Evolutionary conservation across 1,140 invertebrate species (phyloP).

Genomic region (Musca domestica): DNA sequence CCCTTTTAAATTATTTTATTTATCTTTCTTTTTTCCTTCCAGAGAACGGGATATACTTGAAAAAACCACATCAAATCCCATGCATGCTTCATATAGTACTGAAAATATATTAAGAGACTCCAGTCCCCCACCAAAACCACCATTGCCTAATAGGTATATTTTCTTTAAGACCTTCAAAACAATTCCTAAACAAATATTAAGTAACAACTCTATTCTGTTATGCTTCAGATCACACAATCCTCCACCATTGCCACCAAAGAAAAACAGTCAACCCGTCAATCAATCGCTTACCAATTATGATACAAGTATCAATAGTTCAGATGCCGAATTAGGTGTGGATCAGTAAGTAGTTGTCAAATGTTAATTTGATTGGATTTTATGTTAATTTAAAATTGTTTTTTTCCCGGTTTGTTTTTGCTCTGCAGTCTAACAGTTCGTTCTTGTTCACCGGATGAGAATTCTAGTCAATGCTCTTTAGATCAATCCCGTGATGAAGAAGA

Average conservation of each 20-base stretch:
- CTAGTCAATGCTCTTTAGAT: slow-evolving; percentile 76
- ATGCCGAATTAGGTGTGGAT: slow-evolving; percentile 60
- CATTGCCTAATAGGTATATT: slow-evolving; percentile 66
- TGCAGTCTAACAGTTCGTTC: slow-evolving; percentile 61
- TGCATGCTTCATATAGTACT: slow-evolving; percentile 71
- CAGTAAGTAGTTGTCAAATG: slow-evolving; percentile 44
- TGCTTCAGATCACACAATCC: slow-evolving; percentile 53
- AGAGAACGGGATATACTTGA: slow-evolving; percentile 51
- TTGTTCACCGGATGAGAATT: slow-evolving; percentile 66
- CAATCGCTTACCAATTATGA: slow-evolving; percentile 34
- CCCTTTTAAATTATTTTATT: not conserved
- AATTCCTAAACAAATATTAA: not conserved
- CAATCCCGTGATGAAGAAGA: slow-evolving; percentile 76
- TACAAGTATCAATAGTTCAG: slow-evolving; percentile 46
- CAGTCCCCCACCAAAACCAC: slow-evolving; percentile 80
- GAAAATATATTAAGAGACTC: slow-evolving; percentile 62
- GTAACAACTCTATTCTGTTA: slow-evolving; percentile 1
- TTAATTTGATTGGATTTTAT: not conserved
- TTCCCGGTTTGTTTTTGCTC: not conserved
- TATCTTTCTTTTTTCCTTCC: slow-evolving; percentile 11
- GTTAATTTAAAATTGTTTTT: not conserved
- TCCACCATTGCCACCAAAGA: slow-evolving; percentile 76
- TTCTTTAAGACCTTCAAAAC: not conserved
- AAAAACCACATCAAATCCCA: slow-evolving; percentile 56
- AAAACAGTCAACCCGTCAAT: slow-evolving; percentile 56